Base-by-base conservation (phyloP, 2,797 vertebrate genomes). In the Leptoclinus maculatus region DNA sequence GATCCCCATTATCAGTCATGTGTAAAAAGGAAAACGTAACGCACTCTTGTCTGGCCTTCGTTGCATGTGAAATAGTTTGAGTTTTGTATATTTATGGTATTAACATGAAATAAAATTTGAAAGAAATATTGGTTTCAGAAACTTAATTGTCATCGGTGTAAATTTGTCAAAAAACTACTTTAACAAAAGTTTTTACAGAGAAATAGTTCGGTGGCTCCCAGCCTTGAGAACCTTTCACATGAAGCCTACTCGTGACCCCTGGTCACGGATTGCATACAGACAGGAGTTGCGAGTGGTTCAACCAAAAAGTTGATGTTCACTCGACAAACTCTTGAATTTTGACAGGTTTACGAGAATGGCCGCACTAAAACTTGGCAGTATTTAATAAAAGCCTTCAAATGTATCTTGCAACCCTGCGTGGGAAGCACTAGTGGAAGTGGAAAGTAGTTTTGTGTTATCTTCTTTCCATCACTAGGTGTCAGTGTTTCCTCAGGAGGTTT, bases 11-110 rank as follows among this genome's bases (percentile, higher is more conserved):
- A 89, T 94, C 89, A 96, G 91, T 95, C 93, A 95, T 88, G 90
- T 96, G 88, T 96, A 95, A 93, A 96, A 94, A 93, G 83, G 85
- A 79, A 79, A 85, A 85, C 32, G 69, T 89, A 95, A 96, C 94
- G 92, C 93, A 93, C 93, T 93, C 91, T 86, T 86, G 91, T 95
- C 90, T 96, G 95, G 93, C 92, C 93, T 96, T 94, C 95, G 95
- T 96, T 95, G 97, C 97, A 98, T 97, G 97, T 97, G 94, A 90
- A 94, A 94, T 97, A 97, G 95, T 96, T 94, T 95, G 93, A 96
- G 94, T 97, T 98, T 97, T 97, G 94, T 97, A 97, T 97, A 97
- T 97, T 97, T 97, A 97, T 97, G 96, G 96, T 97, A 97, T 96
- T 97, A 97, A 97, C 94, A 96, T 94, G 89, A 94, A 97, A 96